A percentile compares a stretch with the other conserved stretches of the same genome.
Evolutionary conservation across 2,888 invertebrate species (phyloP).

Genomic region (Agrotis ipsilon): DNA sequence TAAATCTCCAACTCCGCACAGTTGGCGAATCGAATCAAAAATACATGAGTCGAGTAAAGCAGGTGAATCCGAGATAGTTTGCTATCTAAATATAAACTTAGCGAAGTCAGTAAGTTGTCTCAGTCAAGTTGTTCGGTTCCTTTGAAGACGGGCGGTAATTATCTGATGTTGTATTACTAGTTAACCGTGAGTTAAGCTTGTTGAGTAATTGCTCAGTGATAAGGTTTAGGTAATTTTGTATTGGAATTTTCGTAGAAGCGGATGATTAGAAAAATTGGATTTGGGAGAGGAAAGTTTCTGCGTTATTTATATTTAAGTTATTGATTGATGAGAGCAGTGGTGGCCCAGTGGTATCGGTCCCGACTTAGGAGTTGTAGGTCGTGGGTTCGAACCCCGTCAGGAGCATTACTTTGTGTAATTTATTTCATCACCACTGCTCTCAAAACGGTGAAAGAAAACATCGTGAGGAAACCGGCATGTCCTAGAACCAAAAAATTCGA

Average conservation of each 20-base stretch:
- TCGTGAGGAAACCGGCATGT: too few relatives aligned
- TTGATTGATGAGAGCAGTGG: too few relatives aligned
- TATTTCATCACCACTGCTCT: too few relatives aligned
- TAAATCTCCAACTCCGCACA: constrained; percentile 30
- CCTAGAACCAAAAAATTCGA: too few relatives aligned
- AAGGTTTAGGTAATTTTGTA: constrained; percentile 14
- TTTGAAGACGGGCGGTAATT: constrained; percentile 28
- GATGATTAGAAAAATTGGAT: neutral
- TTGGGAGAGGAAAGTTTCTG: neutral
- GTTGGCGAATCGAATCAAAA: constrained; percentile 57
- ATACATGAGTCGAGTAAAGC: constrained; percentile 54
- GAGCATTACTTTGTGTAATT: too few relatives aligned
- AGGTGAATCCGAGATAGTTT: constrained; percentile 51
- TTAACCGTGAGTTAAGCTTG: constrained; percentile 23
- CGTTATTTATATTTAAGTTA: too few relatives aligned
- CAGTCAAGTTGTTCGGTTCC: constrained; percentile 35
- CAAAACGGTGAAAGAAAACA: too few relatives aligned
- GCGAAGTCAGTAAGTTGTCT: constrained; percentile 37
- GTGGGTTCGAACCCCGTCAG: too few relatives aligned
- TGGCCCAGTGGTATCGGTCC: too few relatives aligned
- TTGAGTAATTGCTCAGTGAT: constrained; percentile 10
- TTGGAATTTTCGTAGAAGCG: constrained; percentile 7
- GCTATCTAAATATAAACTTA: constrained; percentile 53
- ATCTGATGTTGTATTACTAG: constrained; percentile 41
- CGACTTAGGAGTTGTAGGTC: too few relatives aligned